Evolutionary conservation across 2,113 vertebrate genomes (phyloP).

Genomic region (Oxyura jamaicensis): DNA sequence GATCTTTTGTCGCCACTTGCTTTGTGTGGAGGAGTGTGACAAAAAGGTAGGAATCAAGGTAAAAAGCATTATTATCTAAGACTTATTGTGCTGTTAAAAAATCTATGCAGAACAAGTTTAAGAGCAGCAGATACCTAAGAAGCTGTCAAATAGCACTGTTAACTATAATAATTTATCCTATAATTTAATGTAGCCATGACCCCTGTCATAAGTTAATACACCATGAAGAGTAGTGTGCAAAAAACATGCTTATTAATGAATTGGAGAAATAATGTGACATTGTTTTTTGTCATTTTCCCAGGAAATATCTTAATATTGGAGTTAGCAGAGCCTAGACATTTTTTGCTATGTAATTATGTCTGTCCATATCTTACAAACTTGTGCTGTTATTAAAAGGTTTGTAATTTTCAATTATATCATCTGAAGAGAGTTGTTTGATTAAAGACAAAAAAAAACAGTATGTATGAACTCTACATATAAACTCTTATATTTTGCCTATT

Average conservation of each 20-base stretch:
- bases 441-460: conserved; percentile 9
- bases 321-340: conserved; percentile 74
- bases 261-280: conserved; percentile 81
- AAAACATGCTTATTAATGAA: conserved; percentile 86
- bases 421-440: conserved; percentile 46
- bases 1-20: not conserved
- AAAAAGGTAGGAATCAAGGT: not conserved
- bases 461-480: not conserved
- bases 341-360: conserved; percentile 73
- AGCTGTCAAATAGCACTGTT: conserved; percentile 84
- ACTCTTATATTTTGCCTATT: not conserved
- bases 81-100: conserved; percentile 1
- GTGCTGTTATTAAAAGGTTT: conserved; percentile 69
- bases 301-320: conserved; percentile 85
- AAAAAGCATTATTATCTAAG: not conserved
- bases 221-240: conserved; percentile 83
- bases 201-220: conserved; percentile 88
- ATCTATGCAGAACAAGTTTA: conserved; percentile 49
- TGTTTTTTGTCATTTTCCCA: conserved; percentile 83
- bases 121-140: conserved; percentile 67
- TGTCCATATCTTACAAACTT: conserved; percentile 71
- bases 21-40: not conserved
- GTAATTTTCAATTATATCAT: conserved; percentile 74
- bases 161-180: conserved; percentile 83
- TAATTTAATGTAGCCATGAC: conserved; percentile 89